Evolutionary conservation across 2,888 invertebrate species (phyloP).

Genomic region (Eremobia ochroleuca): DNA sequence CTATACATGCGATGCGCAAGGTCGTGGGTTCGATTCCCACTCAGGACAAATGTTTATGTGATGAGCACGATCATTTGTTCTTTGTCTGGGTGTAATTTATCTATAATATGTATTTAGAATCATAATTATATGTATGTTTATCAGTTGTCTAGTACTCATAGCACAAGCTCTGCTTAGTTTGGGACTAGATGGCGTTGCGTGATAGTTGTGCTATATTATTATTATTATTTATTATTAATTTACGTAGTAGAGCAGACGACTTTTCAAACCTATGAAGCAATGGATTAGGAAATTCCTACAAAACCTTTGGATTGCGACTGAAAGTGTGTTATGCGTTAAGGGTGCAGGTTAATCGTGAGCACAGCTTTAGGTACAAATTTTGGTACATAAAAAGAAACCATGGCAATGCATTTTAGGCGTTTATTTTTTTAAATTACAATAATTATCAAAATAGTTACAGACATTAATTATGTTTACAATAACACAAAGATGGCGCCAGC

Average conservation of each 20-base stretch:
- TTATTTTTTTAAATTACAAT: constrained; percentile 1
- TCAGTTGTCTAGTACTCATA: too few species aligned
- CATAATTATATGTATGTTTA: too few species aligned
- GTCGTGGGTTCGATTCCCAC: too few species aligned
- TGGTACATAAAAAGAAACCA: background rate
- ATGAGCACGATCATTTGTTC: too few species aligned
- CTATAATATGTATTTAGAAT: too few species aligned
- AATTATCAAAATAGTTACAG: background rate
- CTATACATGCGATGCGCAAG: too few species aligned
- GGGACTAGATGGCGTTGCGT: too few species aligned
- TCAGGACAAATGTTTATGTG: too few species aligned
- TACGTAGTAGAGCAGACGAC: background rate
- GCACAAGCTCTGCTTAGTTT: too few species aligned
- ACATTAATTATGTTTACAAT: background rate
- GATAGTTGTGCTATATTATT: too few species aligned
- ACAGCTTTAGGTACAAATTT: background rate
- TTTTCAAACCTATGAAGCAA: background rate
- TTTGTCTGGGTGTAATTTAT: too few species aligned
- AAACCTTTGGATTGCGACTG: background rate
- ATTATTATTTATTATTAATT: too few species aligned
- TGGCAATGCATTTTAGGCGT: background rate
- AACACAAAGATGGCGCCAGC: background rate
- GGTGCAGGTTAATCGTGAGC: background rate
- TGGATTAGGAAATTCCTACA: background rate
- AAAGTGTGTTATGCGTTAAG: background rate